phyloP scores from a whole-genome alignment of 2,113 vertebrate genomes.

The Vidua chalybeata region DNA sequence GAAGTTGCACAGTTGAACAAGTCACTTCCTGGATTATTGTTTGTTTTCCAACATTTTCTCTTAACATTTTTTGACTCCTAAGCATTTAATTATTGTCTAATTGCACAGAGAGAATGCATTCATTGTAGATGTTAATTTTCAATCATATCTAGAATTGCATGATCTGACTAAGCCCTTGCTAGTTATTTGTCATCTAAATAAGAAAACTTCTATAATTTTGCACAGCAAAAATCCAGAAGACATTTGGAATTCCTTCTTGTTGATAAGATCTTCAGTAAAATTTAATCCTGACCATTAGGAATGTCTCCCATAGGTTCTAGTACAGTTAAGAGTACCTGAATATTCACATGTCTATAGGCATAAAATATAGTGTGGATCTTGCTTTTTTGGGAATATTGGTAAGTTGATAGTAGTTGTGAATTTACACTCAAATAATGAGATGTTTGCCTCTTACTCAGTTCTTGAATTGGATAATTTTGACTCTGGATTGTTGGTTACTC shows the following conservation, averaged over 20 bases:
- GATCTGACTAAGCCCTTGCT: neutral
- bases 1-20: neutral
- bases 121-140: conserved; percentile 14
- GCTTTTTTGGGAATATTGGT: neutral
- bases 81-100: conserved; percentile 30
- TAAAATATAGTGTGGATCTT: neutral
- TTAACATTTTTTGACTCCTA: neutral
- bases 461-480: neutral
- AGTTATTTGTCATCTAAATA: neutral
- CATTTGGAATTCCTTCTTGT: neutral
- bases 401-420: neutral
- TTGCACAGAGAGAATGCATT: neutral
- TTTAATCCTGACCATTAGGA: neutral
- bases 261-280: neutral
- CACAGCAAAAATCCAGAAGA: neutral
- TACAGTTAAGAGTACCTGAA: neutral
- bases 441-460: neutral
- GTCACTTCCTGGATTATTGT: neutral
- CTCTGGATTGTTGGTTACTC: neutral
- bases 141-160: neutral
- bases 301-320: neutral
- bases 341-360: neutral
- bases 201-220: neutral
- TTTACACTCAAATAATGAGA: neutral
- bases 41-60: conserved; percentile 3